A percentile compares a stretch with the other conserved stretches of the same genome.
Evolutionary conservation across 1,140 invertebrate species (phyloP).

Genomic region (Vanessa tameamea): DNA sequence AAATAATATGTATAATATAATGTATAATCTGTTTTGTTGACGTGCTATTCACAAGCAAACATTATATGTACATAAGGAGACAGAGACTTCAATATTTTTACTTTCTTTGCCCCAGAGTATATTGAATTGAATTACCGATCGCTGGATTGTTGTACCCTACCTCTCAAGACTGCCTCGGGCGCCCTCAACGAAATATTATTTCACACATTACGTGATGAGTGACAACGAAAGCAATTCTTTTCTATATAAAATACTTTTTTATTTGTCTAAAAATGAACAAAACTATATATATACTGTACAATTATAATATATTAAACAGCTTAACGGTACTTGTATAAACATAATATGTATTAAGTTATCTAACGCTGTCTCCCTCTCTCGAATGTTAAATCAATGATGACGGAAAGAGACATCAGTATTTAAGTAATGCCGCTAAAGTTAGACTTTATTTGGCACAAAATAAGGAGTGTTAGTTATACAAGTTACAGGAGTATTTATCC

Average conservation of each 20-base stretch:
- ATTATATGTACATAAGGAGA: neutral
- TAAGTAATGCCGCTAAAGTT: no score
- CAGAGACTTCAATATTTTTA: constrained; percentile 22
- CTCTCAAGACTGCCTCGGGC: constrained; percentile 40
- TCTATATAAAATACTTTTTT: constrained; percentile 22
- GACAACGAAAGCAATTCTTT: constrained; percentile 41
- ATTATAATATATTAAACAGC: no score
- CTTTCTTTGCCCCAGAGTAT: constrained; percentile 43
- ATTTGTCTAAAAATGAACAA: neutral
- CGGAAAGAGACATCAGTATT: neutral
- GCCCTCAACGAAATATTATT: constrained; percentile 64
- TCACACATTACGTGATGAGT: constrained; percentile 58
- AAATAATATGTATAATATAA: no score
- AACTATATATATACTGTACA: neutral
- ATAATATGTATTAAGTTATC: neutral
- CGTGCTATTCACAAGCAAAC: no score
- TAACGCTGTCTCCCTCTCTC: no score
- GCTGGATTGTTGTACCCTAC: constrained; percentile 42
- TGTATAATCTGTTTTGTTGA: no score
- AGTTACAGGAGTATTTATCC: constrained; percentile 14
- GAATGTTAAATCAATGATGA: no score
- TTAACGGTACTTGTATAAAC: no score
- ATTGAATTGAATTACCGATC: constrained; percentile 54
- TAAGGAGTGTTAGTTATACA: no score
- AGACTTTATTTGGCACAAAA: no score